Evolutionary conservation across 2,113 vertebrate genomes (phyloP).

Genomic region (Oncorhynchus clarkii): DNA sequence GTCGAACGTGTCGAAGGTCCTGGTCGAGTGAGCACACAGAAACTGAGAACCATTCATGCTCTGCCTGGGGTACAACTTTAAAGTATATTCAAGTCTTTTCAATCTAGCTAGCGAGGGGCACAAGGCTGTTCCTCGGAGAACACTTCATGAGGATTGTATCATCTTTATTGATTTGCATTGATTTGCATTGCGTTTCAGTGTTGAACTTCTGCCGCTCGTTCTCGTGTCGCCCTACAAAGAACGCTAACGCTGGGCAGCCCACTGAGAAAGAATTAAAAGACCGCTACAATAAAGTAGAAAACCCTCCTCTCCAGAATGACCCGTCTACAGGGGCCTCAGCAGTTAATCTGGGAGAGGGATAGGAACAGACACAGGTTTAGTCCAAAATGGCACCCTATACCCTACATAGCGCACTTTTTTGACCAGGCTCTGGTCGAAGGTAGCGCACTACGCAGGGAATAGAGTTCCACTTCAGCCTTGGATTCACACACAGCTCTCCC

Average conservation of each 20-base stretch:
- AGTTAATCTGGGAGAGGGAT: conserved; percentile 31
- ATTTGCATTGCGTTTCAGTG: conserved; percentile 96
- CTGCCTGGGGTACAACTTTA: background rate
- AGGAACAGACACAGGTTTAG: background rate
- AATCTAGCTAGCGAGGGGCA: conserved; percentile 58
- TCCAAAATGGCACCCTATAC: too few relatives aligned
- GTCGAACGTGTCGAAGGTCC: background rate
- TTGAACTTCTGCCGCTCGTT: conserved; percentile 56
- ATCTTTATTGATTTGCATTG: conserved; percentile 74
- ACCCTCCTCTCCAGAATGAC: background rate
- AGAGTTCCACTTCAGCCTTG: conserved; percentile 23
- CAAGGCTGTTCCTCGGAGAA: conserved; percentile 61
- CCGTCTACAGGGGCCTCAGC: conserved; percentile 30
- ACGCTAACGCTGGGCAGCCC: conserved; percentile 59
- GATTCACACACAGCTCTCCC: conserved; percentile 91
- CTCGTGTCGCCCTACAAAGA: conserved; percentile 34
- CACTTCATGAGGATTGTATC: conserved; percentile 72
- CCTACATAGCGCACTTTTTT: too few relatives aligned
- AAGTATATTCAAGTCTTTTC: background rate
- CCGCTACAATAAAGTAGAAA: conserved; percentile 43
- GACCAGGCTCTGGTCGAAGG: too few relatives aligned
- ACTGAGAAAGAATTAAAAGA: conserved; percentile 64
- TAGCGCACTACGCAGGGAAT: too few relatives aligned
- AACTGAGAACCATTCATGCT: background rate
- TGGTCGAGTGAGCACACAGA: background rate